Evolutionary conservation across 1,140 invertebrate genomes (phyloP).

Genomic region (Plectrocnemia conspersa): DNA sequence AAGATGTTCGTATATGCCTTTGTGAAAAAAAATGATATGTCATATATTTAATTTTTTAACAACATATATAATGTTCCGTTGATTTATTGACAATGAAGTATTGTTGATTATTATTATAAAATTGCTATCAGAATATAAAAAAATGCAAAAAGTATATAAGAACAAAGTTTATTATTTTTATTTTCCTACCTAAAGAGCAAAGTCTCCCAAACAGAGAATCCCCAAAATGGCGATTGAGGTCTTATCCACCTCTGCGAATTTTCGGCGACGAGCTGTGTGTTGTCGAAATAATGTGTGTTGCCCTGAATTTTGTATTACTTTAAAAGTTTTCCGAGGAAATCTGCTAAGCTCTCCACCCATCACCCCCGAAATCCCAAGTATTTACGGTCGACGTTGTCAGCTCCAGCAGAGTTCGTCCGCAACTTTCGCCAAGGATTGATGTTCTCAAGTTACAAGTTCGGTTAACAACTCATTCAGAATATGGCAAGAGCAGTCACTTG

Average conservation of each 20-base stretch:
- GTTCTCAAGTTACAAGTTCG: not conserved
- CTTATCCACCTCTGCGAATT: constrained; percentile 1
- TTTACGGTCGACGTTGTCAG: not conserved
- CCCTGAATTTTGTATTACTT: not conserved
- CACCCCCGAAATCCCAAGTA: not conserved
- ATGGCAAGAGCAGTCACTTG: not conserved
- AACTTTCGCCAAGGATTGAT: not conserved
- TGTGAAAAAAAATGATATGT: no score
- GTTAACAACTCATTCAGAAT: constrained; percentile 1
- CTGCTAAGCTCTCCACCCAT: not conserved
- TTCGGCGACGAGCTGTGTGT: not conserved
- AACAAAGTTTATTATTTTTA: no score
- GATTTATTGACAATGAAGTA: no score
- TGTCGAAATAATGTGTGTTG: constrained; percentile 1
- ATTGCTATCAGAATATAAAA: not conserved
- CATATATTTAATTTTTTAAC: no score
- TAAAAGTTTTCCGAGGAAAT: not conserved
- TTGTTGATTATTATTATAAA: no score
- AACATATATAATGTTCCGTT: no score
- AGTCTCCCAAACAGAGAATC: not conserved
- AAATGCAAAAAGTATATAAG: not conserved
- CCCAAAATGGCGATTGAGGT: constrained; percentile 10
- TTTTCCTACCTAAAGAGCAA: no score
- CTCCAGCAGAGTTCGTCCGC: not conserved
- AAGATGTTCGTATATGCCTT: no score